Conservation (phyloP, 2,888 invertebrate species). For the Diploptera punctata region DNA sequence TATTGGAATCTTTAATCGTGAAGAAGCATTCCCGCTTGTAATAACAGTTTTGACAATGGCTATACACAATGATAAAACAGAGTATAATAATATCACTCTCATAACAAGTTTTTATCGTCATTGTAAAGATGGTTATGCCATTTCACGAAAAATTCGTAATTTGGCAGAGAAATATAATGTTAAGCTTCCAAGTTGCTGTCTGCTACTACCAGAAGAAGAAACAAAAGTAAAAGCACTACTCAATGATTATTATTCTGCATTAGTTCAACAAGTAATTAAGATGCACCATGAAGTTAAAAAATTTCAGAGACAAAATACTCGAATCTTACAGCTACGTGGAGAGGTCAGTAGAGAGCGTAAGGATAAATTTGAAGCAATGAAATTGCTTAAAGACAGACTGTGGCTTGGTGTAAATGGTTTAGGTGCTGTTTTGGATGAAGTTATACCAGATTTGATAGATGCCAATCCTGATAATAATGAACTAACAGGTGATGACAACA, state of each 20-base stretch:
- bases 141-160: constrained; percentile 76
- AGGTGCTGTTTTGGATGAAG: constrained; percentile 86
- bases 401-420: constrained; percentile 78
- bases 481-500: background rate
- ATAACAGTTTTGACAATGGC: constrained; percentile 85
- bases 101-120: constrained; percentile 93
- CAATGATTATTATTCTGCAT: constrained; percentile 84
- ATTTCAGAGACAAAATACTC: constrained; percentile 85
- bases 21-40: constrained; percentile 85
- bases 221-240: constrained; percentile 81
- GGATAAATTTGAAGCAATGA: constrained; percentile 80
- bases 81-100: constrained; percentile 90
- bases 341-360: constrained; percentile 89
- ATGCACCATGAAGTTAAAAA: constrained; percentile 72
- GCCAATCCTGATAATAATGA: background rate
- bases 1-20: constrained; percentile 79
- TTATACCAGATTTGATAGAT: constrained; percentile 62
- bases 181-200: constrained; percentile 76
- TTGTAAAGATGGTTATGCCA: constrained; percentile 95
- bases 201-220: constrained; percentile 87
- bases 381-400: constrained; percentile 79
- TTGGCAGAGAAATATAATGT: constrained; percentile 67
- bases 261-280: constrained; percentile 81
- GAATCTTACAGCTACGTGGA: constrained; percentile 89
- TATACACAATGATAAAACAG: constrained; percentile 92